Base-by-base conservation (phyloP, 2,888 invertebrate genomes). In the Melangyna quadrimaculata region DNA sequence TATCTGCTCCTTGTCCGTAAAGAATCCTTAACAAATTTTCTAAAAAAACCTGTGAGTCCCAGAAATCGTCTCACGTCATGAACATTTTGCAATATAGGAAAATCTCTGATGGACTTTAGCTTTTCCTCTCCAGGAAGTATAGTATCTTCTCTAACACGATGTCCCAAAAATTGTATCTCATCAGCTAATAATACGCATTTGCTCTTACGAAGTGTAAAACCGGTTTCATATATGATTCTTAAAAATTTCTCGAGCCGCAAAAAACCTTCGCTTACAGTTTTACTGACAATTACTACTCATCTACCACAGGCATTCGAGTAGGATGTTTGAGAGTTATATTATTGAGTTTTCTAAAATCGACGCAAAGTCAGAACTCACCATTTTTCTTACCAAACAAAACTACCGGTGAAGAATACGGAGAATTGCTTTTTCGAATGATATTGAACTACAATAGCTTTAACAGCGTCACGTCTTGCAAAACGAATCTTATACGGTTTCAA, bases 41-140 rank as follows among this genome's bases (percentile, higher is more conserved):
- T 72, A 32, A 87, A 88, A 40, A 83, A 88, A 24, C 79, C 70
- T 7, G 78, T 87, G 6, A 87, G 71, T 19, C 81, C 87, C 8
- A 88, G 40, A 71, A 87, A 84, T 48, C 78, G 40, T 40, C 78
- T 78, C 2, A 87, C 69, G 7, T 87, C 86, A 48, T 48, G 48
- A 14, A 48, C 48, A 48, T 48, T 48, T 22, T 10, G 9, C 48
- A 48, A 48, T 22, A 22, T 22, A 48, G 48, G 48, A 48, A 48
- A 48, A 19, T 48, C 48, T 22, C 6, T 48, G 3, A 48, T 48
- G 48, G 48, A 48, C 10, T 48, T 48, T 3, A 48, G 22, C 12
- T 48, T 48, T 48, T 3, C 48, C 10, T 48, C 9, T 19, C 19
- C 48, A 48, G 22, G 22, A 22, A 48, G 22, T 14, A 48, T 48